Evolutionary conservation across 2,113 vertebrate species (phyloP), one percentile per base, ranked within the genome.

Genomic region (Nibea coibor): DNA sequence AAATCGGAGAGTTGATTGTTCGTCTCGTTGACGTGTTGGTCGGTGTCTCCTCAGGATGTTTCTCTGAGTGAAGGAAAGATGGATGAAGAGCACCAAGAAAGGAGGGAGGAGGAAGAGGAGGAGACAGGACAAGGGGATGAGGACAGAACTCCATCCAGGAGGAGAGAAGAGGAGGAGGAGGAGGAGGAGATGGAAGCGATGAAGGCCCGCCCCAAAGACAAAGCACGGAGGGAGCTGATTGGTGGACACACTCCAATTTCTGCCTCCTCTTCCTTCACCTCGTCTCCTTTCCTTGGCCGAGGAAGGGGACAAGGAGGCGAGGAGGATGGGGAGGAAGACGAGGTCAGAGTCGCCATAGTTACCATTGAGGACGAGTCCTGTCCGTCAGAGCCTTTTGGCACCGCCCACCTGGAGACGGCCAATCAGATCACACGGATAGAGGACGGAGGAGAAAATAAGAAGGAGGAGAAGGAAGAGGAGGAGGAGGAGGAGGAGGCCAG

Each of bases 331-430:
- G 84, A 83, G 22, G 86, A 89, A 4, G 85, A 91, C 0, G 87
- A 90, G 50, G 70, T 89, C n/a, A 72, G 72, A 8, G 81, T 91
- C 0, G 16, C 83, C 76, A 84, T 92, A 0, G 64, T 90, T 3
- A 89, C 90, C 10, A 58, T 83, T 0, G 88, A 85, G 64, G 90
- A 90, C 0, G 86, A 89, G 48, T 91, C 90, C 26, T 89, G 88
- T 78, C 83, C 83, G 1, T 92, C 90, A 0, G 88, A 90, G 63
- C 85, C 83, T 0, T 90, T 91, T 2, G 82, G 72, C 26, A 10
- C 72, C 43, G 35, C 81, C 59, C 78, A 81, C 56, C 59, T 71
- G 12, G 62, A 72, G 2, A 16, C 24, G 6, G 3, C 79, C 71
- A 68, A 48, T 69, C 75, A 31, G 0, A 78, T 63, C 56, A 6